Conservation (phyloP, 2,888 invertebrate species). For the Drosophila mimetica region DNA sequence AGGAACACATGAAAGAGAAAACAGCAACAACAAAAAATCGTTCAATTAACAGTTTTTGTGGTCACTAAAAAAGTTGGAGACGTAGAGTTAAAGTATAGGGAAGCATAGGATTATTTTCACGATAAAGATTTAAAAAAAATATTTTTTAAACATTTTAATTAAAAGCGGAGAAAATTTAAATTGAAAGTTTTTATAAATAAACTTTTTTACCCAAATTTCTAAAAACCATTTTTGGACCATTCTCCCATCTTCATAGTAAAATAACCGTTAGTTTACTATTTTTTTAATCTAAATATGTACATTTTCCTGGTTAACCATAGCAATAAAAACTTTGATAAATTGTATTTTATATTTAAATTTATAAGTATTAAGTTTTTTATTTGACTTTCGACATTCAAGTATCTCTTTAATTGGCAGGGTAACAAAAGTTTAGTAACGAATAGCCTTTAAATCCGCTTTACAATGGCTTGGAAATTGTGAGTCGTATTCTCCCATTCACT, state of each 20-base stretch:
- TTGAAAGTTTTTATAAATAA: too few relatives aligned
- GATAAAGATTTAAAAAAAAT: too few relatives aligned
- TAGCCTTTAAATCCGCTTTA: background rate
- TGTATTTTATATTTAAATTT: background rate
- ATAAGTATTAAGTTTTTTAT: fast-evolving
- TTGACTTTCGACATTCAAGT: too few relatives aligned
- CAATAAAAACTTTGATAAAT: too few relatives aligned
- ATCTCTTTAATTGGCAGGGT: background rate
- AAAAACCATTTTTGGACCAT: too few relatives aligned
- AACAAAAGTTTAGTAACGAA: background rate
- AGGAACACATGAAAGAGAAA: slow-evolving; percentile 18
- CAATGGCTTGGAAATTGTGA: slow-evolving; percentile 21
- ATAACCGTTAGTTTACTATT: too few relatives aligned
- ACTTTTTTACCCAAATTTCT: too few relatives aligned
- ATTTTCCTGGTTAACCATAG: too few relatives aligned
- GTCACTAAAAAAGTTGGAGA: slow-evolving; percentile 10
- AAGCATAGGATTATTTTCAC: too few relatives aligned
- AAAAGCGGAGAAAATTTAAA: too few relatives aligned
- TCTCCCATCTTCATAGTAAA: too few relatives aligned
- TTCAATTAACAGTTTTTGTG: slow-evolving; percentile 63
- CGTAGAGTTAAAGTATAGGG: background rate
- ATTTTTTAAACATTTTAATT: too few relatives aligned
- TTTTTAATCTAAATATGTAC: background rate
- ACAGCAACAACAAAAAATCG: slow-evolving; percentile 46
- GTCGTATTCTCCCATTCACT: slow-evolving; percentile 30